phyloP scores from a whole-genome alignment of 30 jellyfish, hydroid and myxozoan genomes.

The Pelagia noctiluca region DNA sequence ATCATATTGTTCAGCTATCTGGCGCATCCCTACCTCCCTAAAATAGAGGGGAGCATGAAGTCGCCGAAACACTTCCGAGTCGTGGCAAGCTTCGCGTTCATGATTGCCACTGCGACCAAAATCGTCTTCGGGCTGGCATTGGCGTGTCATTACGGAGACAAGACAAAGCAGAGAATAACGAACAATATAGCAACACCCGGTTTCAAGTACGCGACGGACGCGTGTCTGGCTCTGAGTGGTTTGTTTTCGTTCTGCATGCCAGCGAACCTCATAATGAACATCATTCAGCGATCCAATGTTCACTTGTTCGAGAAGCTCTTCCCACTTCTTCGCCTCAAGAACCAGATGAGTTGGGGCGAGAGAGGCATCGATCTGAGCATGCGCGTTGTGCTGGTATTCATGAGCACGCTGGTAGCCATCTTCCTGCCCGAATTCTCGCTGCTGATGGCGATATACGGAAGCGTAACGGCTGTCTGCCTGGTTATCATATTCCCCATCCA shows the following conservation, averaged over 20 bases:
- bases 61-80: constrained; percentile 58
- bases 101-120: constrained; percentile 79
- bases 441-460: constrained; percentile 88
- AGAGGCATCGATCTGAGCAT: constrained; percentile 62
- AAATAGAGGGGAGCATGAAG: constrained; percentile 81
- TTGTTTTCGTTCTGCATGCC: constrained; percentile 83
- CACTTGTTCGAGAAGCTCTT: constrained; percentile 55
- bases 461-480: constrained; percentile 80
- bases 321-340: constrained; percentile 39
- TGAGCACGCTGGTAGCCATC: constrained; percentile 66
- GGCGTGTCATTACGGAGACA: constrained; percentile 74
- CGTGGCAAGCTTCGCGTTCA: constrained; percentile 74
- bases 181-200: constrained; percentile 35
- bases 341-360: constrained; percentile 79
- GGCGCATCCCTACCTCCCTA: constrained; percentile 89
- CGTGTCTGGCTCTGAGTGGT: constrained; percentile 79
- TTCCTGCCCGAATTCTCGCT: constrained; percentile 83
- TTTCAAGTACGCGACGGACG: constrained; percentile 50
- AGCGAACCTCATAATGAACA: constrained; percentile 74
- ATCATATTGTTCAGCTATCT: constrained; percentile 83
- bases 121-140: constrained; percentile 71
- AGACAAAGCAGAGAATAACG: constrained; percentile 80
- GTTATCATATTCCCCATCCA: constrained; percentile 64
- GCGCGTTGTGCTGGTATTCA: constrained; percentile 65
- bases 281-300: constrained; percentile 66